These are phyloP conservation scores for Diorhabda sublineata DNA, from an alignment of 1,140 invertebrate genomes.

Conservation along the genomic window DNA sequence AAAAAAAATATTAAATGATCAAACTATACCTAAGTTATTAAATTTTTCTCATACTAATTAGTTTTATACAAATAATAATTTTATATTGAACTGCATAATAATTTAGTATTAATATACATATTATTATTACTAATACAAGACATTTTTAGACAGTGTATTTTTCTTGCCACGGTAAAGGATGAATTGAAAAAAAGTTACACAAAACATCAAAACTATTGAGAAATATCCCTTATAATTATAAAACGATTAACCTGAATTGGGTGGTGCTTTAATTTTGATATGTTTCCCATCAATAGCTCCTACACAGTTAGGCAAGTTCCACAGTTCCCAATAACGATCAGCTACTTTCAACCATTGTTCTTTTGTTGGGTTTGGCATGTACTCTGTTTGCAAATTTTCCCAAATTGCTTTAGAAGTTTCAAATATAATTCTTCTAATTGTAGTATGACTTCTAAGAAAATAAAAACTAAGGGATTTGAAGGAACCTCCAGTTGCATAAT, in stretches of 20 bases:
- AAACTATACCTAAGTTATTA: too few relatives aligned
- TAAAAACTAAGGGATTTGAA: constrained; percentile 16
- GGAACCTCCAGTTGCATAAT: constrained; percentile 14
- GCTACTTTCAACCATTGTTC: constrained; percentile 31
- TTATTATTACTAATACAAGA: too few relatives aligned
- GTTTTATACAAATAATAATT: too few relatives aligned
- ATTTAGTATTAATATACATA: too few relatives aligned
- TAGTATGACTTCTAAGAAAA: constrained; percentile 22
- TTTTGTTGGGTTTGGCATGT: constrained; percentile 29
- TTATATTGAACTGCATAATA: too few relatives aligned
- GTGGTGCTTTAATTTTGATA: constrained; percentile 26
- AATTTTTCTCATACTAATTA: too few relatives aligned
- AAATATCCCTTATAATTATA: constrained; percentile 39
- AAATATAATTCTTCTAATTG: constrained; percentile 31
- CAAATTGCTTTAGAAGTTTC: constrained; percentile 35
- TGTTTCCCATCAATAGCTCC: constrained; percentile 35
- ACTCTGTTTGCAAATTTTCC: constrained; percentile 31
- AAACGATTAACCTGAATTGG: constrained; percentile 9
- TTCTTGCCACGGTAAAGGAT: too few relatives aligned
- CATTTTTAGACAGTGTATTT: too few relatives aligned
- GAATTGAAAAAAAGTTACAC: too few relatives aligned
- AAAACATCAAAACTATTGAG: constrained; percentile 36
- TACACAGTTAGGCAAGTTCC: constrained; percentile 19
- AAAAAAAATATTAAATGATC: too few relatives aligned
- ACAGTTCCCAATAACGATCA: constrained; percentile 18